Conservation (phyloP, 2,888 invertebrate species). For the Anagyrus pseudococci region DNA sequence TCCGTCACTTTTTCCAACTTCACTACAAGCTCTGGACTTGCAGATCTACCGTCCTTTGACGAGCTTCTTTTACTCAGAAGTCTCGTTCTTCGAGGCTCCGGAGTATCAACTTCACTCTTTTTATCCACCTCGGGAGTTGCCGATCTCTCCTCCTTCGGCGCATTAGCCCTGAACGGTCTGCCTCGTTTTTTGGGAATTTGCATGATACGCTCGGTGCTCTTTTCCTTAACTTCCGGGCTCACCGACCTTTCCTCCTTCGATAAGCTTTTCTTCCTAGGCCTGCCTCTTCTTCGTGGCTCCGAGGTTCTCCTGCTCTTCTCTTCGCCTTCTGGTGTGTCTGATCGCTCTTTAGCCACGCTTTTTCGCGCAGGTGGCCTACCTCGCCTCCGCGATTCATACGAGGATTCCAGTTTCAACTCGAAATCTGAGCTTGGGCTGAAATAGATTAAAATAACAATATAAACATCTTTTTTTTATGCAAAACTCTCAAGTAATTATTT, state of each 20-base stretch:
- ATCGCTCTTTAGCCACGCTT: constrained; percentile 4
- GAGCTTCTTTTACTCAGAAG: background rate
- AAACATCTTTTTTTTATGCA: constrained; percentile 1
- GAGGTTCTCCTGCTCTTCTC: too few species aligned
- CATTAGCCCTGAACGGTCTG: constrained; percentile 9
- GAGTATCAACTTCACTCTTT: background rate
- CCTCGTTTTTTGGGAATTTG: constrained; percentile 26
- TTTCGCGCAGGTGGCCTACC: constrained; percentile 22
- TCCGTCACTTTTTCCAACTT: background rate
- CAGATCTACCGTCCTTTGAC: background rate
- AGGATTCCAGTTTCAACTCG: background rate
- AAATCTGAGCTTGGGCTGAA: constrained; percentile 17
- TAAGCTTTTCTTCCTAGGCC: constrained; percentile 13
- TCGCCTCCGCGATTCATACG: constrained; percentile 14
- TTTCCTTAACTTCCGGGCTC: background rate
- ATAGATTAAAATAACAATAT: constrained; percentile 1
- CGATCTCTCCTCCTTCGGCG: constrained; percentile 15
- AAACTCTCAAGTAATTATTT: background rate
- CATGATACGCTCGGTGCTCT: background rate
- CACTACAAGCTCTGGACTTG: background rate
- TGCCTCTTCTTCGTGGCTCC: constrained; percentile 26
- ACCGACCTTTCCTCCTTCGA: background rate
- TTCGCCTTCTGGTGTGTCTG: background rate
- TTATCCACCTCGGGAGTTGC: background rate
- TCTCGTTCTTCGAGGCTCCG: background rate